These are phyloP conservation scores for Sinocyclocheilus rhinocerous DNA, from an alignment of 2,113 vertebrate species.

Conservation along the genomic window DNA sequence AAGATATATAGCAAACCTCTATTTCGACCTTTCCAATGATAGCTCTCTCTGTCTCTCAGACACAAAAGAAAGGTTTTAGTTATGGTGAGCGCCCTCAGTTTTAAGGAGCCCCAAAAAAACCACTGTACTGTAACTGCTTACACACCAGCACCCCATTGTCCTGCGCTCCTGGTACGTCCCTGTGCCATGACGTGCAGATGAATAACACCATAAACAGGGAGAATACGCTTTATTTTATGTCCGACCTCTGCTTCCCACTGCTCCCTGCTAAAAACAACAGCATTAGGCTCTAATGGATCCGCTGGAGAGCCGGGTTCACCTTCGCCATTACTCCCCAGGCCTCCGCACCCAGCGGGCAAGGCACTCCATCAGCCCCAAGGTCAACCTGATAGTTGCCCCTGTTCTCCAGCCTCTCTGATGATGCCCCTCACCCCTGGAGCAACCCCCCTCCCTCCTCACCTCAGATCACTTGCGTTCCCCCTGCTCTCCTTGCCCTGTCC, in stretches of 20 bases:
- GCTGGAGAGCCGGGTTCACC: constrained; percentile 59
- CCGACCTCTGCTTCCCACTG: constrained; percentile 71
- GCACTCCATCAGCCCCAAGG: constrained; percentile 69
- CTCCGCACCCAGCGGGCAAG: constrained; percentile 53
- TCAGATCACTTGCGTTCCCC: constrained; percentile 18
- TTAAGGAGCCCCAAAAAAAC: neutral
- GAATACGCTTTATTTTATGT: constrained; percentile 69
- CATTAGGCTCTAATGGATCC: constrained; percentile 62
- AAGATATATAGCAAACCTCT: neutral
- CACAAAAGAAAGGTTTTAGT: neutral
- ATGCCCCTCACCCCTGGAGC: constrained; percentile 50
- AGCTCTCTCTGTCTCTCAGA: neutral
- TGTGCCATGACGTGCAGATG: constrained; percentile 57
- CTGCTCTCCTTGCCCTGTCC: constrained; percentile 73
- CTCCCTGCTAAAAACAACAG: constrained; percentile 64
- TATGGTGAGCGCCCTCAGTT: neutral
- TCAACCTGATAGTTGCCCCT: constrained; percentile 64
- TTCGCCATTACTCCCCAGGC: constrained; percentile 68
- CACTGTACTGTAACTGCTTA: neutral
- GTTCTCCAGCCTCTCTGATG: constrained; percentile 51
- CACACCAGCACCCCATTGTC: constrained; percentile 41
- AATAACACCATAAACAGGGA: constrained; percentile 64
- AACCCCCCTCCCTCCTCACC: constrained; percentile 38
- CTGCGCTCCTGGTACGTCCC: constrained; percentile 52
- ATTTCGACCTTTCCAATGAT: neutral